phyloP scores from a whole-genome alignment of 2,888 invertebrate genomes.

The Orgyia antiqua region DNA sequence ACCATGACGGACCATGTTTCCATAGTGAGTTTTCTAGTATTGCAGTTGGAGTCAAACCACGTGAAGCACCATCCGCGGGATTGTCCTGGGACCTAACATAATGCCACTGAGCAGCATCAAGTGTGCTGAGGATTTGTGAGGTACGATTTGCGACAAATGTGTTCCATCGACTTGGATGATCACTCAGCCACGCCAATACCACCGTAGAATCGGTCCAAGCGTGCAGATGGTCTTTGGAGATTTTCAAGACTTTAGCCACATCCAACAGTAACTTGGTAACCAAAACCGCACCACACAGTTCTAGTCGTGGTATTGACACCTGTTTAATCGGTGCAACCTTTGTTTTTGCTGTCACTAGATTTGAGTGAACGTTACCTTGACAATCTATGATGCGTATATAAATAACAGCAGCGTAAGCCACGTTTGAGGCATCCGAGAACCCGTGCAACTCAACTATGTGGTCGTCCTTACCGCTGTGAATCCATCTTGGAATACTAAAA shows the following conservation, averaged over 20 bases:
- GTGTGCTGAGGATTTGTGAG: not conserved
- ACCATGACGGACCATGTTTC: constrained; percentile 1
- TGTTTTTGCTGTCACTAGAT: not conserved
- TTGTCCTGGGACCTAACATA: constrained; percentile 1
- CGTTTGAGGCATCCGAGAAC: constrained; percentile 1
- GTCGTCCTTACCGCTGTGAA: constrained; percentile 1
- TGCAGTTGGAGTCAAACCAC: not conserved
- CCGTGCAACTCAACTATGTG: not conserved
- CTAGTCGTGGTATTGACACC: constrained; percentile 6
- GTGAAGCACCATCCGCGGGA: constrained; percentile 3
- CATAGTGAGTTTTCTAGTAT: constrained; percentile 1
- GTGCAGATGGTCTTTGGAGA: not conserved
- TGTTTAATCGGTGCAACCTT: too few species aligned
- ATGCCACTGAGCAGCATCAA: constrained; percentile 1
- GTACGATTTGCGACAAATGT: not conserved
- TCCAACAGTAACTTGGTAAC: not conserved
- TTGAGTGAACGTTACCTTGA: not conserved
- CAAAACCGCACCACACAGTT: constrained; percentile 3
- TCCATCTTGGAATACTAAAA: constrained; percentile 15
- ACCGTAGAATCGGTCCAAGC: too few species aligned
- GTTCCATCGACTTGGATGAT: constrained; percentile 1
- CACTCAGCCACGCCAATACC: too few species aligned
- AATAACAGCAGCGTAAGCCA: too few species aligned
- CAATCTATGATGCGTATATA: not conserved
- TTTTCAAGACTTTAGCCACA: not conserved